phyloP scores from a whole-genome alignment of 2,797 vertebrate species.

The Spinibarbus caldwelli region DNA sequence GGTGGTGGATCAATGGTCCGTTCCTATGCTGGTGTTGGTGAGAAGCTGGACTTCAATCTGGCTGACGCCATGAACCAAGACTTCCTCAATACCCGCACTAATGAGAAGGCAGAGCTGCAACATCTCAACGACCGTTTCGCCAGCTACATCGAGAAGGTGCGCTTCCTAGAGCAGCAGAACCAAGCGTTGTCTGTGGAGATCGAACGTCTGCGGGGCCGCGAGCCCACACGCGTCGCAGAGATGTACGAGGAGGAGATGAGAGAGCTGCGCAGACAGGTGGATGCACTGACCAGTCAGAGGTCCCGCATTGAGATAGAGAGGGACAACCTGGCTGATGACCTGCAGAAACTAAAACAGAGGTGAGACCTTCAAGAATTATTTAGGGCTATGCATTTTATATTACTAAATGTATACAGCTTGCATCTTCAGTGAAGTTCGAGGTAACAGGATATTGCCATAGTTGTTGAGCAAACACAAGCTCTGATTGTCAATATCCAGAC shows the following conservation, averaged over 20 bases:
- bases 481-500: neutral
- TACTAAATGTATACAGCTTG: neutral
- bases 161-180: slow-evolving; percentile 98
- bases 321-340: slow-evolving; percentile 94
- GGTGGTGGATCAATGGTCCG: slow-evolving; percentile 77
- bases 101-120: slow-evolving; percentile 97
- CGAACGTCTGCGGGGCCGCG: slow-evolving; percentile 88
- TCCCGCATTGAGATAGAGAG: slow-evolving; percentile 92
- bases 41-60: slow-evolving; percentile 96
- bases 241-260: slow-evolving; percentile 96
- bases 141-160: slow-evolving; percentile 99
- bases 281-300: slow-evolving; percentile 88
- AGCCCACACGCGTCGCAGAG: slow-evolving; percentile 90
- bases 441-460: no score
- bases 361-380: slow-evolving; percentile 65
- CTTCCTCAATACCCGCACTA: slow-evolving; percentile 97
- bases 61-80: slow-evolving; percentile 98
- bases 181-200: slow-evolving; percentile 89
- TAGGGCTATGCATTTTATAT: neutral
- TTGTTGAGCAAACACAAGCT: no score
- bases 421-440: neutral
- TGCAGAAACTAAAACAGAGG: slow-evolving; percentile 95
- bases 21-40: slow-evolving; percentile 77
- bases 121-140: slow-evolving; percentile 98
- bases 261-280: slow-evolving; percentile 93